Evolutionary conservation across 2,797 vertebrate genomes (phyloP).

Genomic region (Epinephelus coioides): DNA sequence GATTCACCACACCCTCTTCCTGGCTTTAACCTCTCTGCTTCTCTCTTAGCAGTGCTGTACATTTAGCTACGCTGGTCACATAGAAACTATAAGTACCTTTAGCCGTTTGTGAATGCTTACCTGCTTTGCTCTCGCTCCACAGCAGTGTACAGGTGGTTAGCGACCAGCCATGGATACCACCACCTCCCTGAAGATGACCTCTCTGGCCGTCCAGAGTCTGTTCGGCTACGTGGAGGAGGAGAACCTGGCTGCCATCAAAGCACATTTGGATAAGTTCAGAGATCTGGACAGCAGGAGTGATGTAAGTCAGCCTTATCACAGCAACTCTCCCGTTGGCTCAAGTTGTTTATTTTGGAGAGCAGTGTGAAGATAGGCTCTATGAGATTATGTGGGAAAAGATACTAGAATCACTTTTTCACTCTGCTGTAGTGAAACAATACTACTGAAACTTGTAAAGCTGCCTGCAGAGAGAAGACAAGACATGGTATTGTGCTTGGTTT

Average conservation of each 20-base stretch:
- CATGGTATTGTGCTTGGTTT: not conserved
- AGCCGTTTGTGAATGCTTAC: conserved; percentile 6
- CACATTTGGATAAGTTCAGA: conserved; percentile 94
- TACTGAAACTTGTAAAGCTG: not conserved
- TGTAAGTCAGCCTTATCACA: conserved; percentile 80
- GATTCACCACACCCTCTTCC: conserved; percentile 51
- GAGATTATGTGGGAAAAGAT: conserved; percentile 22
- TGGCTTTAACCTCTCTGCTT: conserved; percentile 23
- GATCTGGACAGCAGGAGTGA: conserved; percentile 98
- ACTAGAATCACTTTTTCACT: not conserved
- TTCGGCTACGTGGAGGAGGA: conserved; percentile 96
- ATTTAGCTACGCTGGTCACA: conserved; percentile 17
- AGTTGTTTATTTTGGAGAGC: conserved; percentile 14
- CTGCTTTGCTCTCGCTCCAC: conserved; percentile 17
- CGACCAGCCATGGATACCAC: conserved; percentile 84
- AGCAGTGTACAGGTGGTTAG: conserved; percentile 61
- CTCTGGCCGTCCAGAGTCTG: conserved; percentile 92
- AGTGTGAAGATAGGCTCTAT: conserved; percentile 22
- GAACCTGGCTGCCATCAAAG: conserved; percentile 93
- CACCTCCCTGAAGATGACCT: conserved; percentile 90
- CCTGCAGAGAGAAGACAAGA: not conserved
- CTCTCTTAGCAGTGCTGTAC: conserved; percentile 8
- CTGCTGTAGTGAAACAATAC: not conserved
- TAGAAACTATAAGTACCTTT: not conserved
- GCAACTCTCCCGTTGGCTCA: conserved; percentile 9